These are phyloP conservation scores for Machaerirhynchus nigripectus DNA, from an alignment of 2,113 vertebrate genomes.

Conservation along the genomic window DNA sequence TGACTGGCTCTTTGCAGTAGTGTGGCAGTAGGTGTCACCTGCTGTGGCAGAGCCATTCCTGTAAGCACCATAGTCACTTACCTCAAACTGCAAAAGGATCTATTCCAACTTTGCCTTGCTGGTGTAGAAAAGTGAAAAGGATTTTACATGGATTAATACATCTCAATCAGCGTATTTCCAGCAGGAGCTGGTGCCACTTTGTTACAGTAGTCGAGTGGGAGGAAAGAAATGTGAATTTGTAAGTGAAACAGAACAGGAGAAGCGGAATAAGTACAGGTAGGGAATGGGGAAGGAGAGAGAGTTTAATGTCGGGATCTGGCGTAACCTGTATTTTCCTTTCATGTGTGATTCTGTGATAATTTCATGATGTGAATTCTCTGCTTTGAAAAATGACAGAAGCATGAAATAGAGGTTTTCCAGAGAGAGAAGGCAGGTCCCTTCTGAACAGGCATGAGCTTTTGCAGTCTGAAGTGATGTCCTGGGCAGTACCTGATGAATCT, in stretches of 20 bases:
- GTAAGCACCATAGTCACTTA: accelerated
- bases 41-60: background rate
- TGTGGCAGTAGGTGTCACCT: background rate
- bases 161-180: background rate
- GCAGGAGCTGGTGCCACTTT: background rate
- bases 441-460: background rate
- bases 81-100: background rate
- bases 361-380: background rate
- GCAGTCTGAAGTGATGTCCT: background rate
- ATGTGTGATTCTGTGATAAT: background rate
- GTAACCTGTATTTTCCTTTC: background rate
- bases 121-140: background rate
- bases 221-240: background rate
- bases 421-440: background rate
- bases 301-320: accelerated
- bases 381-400: background rate
- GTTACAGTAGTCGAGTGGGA: background rate
- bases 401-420: background rate
- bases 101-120: background rate
- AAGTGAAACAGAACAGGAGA: background rate
- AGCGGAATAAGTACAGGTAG: background rate
- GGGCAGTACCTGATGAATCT: background rate
- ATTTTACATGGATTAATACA: background rate
- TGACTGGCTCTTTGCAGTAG: background rate
- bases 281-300: background rate